Evolutionary conservation across 2,888 invertebrate species (phyloP), one percentile per base, ranked within the genome.

Genomic region (Noctua fimbriata): DNA sequence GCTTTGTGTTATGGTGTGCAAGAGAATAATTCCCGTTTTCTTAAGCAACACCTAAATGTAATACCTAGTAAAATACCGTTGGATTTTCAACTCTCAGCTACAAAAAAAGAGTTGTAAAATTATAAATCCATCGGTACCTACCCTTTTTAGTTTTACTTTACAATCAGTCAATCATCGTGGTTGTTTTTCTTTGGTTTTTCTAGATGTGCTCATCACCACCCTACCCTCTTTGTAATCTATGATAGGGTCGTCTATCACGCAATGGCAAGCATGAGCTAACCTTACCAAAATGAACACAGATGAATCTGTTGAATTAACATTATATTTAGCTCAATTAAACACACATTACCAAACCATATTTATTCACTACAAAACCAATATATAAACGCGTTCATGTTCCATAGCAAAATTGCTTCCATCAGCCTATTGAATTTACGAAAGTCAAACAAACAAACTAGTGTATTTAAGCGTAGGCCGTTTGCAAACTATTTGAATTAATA

Each of bases 401-500:
- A 49, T 28, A 58, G 21, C 65, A 67, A 73, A 70, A 75, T 84
- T 49, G 65, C 69, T 60, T 24, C 71, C 69, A 81, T 72, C 65
- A 73, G 73, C 47, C n/a, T 72, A 85, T 81, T 78, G 65, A 83
- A 81, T 80, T 71, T 78, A 69, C 47, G 52, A 79, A 75, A 76
- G 52, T 74, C 69, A 82, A 77, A 84, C 84, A 76, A 81, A 52
- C 52, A 75, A 71, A 82, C 85, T 83, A 81, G 67, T 58, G 24
- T 44, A 78, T 36, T 36, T 69, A 69, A 73, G 69, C 84, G 81
- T 84, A 44, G 84, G 77, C 82, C 76, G 73, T 76, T 52, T 79
- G 69, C 55, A 78, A 86, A 86, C 86, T 82, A 86, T 86, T 84
- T 84, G 78, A 74, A 86, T 86, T 84, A 86, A 86, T 86, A 86